Conservation (phyloP, 2,888 invertebrate genomes). For the Leucophenga montana region DNA sequence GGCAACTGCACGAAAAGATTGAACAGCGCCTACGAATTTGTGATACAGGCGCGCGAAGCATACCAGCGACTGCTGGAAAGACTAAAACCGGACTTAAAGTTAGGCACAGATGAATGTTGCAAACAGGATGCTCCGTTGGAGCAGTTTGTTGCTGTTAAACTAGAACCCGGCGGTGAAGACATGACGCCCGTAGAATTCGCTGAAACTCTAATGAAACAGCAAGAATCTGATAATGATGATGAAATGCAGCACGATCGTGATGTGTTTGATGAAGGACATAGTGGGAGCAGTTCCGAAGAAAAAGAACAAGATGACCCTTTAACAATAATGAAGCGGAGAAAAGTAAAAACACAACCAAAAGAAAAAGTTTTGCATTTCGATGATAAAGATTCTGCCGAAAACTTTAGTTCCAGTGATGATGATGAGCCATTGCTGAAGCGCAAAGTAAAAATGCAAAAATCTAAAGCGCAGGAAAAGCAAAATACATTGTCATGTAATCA, state of each 20-base stretch:
- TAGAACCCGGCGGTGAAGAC: background rate
- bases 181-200: too few species aligned
- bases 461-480: background rate
- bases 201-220: background rate
- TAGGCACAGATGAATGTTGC: constrained; percentile 21
- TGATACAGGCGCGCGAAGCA: constrained; percentile 46
- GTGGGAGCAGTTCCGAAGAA: too few species aligned
- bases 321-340: background rate
- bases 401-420: background rate
- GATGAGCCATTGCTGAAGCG: background rate
- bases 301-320: background rate
- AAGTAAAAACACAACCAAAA: too few species aligned
- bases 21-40: constrained; percentile 51
- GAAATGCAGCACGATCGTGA: background rate
- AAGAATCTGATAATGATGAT: background rate
- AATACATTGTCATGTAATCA: constrained; percentile 8
- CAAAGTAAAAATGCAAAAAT: background rate
- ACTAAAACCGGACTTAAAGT: background rate
- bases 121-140: background rate
- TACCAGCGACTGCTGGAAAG: constrained; percentile 24
- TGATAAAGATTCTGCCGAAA: background rate
- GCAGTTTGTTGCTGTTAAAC: background rate
- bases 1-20: constrained; percentile 45
- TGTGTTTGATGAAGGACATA: too few species aligned
- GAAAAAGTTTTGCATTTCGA: background rate